Conservation (phyloP, 2,797 vertebrate species). For the Aulostomus chinensis region DNA sequence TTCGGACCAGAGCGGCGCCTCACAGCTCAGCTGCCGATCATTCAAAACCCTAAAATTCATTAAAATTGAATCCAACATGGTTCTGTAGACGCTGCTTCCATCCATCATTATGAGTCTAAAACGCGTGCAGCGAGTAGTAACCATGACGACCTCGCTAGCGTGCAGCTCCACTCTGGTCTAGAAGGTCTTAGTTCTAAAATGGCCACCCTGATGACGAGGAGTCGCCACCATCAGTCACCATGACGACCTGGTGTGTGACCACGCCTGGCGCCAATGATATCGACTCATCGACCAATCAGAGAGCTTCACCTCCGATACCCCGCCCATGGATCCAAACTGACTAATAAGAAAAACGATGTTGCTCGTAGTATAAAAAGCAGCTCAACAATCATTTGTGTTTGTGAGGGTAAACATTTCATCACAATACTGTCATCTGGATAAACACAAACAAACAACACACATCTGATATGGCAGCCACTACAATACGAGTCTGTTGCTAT, state of each 20-base stretch:
- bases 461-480: conserved; percentile 67
- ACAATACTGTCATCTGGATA: conserved; percentile 80
- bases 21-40: not conserved
- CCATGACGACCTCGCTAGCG: too few relatives aligned
- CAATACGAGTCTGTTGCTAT: conserved; percentile 72
- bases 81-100: too few relatives aligned
- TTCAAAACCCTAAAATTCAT: too few relatives aligned
- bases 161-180: too few relatives aligned
- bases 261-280: too few relatives aligned
- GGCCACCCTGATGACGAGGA: too few relatives aligned
- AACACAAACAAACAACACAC: conserved; percentile 61
- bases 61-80: too few relatives aligned
- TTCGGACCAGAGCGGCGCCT: conserved; percentile 38
- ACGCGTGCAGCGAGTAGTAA: too few relatives aligned
- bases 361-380: conserved; percentile 59
- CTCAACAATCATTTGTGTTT: conserved; percentile 48
- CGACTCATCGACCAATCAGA: conserved; percentile 53
- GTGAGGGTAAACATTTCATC: conserved; percentile 69
- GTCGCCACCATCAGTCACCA: too few relatives aligned
- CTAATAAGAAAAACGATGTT: conserved; percentile 36
- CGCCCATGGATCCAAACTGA: conserved; percentile 52
- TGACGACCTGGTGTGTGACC: too few relatives aligned
- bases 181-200: too few relatives aligned
- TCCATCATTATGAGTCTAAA: too few relatives aligned
- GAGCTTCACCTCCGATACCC: conserved; percentile 60